Evolutionary conservation across 2,888 invertebrate species (phyloP).

Genomic region (Himalopsyche anomala): DNA sequence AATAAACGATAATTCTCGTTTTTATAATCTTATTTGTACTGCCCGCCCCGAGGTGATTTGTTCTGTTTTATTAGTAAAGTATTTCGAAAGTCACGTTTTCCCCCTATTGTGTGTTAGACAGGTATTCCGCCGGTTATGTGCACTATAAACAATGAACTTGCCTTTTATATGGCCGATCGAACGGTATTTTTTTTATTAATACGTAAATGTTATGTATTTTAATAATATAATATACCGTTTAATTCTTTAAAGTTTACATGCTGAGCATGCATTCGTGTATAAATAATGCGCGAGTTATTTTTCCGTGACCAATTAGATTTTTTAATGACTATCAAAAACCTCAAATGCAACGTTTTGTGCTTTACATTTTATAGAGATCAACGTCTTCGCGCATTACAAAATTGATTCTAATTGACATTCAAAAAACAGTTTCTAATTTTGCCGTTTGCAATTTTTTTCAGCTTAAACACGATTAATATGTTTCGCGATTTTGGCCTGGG

Average conservation of each 20-base stretch:
- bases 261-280: constrained; percentile 36
- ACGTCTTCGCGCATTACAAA: neutral
- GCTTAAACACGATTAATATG: too few relatives aligned
- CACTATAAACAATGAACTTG: constrained; percentile 40
- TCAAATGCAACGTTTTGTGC: neutral
- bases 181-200: constrained; percentile 43
- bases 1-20: constrained; percentile 50
- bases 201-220: neutral
- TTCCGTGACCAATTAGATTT: constrained; percentile 44
- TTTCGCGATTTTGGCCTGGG: too few relatives aligned
- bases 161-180: constrained; percentile 22
- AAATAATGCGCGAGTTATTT: constrained; percentile 41
- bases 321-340: constrained; percentile 19
- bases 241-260: constrained; percentile 18
- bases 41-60: constrained; percentile 42
- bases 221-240: constrained; percentile 24
- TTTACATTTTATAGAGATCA: constrained; percentile 36
- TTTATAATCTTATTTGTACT: constrained; percentile 56
- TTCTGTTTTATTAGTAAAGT: constrained; percentile 43
- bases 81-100: constrained; percentile 45
- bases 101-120: constrained; percentile 36
- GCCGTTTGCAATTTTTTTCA: too few relatives aligned
- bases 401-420: constrained; percentile 17
- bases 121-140: constrained; percentile 37
- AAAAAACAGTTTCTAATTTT: neutral